Evolutionary conservation across 2,113 vertebrate species (phyloP).

Genomic region (Uria aalge): DNA sequence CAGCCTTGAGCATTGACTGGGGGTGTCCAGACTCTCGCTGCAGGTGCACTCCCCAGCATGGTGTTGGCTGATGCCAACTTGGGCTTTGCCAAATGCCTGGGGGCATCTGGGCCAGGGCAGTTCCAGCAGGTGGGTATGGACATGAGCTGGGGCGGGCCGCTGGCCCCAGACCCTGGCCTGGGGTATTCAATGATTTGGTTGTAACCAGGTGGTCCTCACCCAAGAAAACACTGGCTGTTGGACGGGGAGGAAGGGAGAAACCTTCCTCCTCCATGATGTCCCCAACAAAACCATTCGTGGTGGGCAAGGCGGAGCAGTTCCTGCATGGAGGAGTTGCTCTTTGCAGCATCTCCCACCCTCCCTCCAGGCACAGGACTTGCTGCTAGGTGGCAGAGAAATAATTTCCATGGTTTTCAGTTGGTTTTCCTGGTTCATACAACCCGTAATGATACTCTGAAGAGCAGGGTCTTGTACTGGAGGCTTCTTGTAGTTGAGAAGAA

Average conservation of each 20-base stretch:
- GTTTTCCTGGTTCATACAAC: neutral
- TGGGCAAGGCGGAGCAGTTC: neutral
- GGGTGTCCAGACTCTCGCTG: neutral
- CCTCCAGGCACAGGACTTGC: neutral
- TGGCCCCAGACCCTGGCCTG: neutral
- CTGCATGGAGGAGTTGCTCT: rapidly evolving
- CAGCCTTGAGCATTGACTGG: neutral
- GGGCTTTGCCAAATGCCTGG: neutral
- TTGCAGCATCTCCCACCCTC: neutral
- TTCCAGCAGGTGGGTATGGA: neutral
- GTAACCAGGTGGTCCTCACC: neutral
- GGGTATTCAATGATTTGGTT: neutral
- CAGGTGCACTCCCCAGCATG: rapidly evolving
- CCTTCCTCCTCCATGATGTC: neutral
- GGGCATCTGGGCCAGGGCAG: neutral
- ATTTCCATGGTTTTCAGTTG: neutral
- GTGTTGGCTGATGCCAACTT: neutral
- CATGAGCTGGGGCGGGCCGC: neutral
- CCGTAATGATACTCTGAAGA: neutral
- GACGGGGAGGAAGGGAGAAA: neutral
- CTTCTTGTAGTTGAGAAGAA: neutral
- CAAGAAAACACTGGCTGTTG: neutral
- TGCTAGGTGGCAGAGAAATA: neutral
- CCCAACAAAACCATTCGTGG: neutral
- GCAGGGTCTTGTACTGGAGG: neutral